These are phyloP conservation scores for Calephelis nemesis DNA, from an alignment of 1,140 invertebrate species.

Conservation along the genomic window DNA sequence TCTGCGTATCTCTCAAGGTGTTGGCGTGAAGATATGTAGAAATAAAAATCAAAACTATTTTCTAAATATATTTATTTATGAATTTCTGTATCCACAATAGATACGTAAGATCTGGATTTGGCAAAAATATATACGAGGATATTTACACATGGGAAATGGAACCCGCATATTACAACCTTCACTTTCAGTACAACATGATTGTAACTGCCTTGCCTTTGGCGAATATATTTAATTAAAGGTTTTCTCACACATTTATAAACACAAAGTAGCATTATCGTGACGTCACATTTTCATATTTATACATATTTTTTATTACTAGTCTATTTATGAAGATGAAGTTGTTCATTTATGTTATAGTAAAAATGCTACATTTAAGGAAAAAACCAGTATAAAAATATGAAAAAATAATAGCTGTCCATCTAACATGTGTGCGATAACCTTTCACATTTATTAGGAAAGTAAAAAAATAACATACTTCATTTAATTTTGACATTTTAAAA, in stretches of 20 bases:
- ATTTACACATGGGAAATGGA: slow-evolving; percentile 48
- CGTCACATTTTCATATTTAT: background rate
- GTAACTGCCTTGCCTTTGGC: background rate
- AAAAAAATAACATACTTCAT: slow-evolving; percentile 25
- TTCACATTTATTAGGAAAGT: slow-evolving; percentile 9
- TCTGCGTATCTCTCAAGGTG: too few relatives aligned
- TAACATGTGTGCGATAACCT: too few relatives aligned
- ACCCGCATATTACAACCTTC: slow-evolving; percentile 14
- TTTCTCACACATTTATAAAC: background rate
- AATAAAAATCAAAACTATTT: background rate
- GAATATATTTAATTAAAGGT: slow-evolving; percentile 6
- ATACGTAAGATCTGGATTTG: slow-evolving; percentile 58
- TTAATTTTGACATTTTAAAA: too few relatives aligned
- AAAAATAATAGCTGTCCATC: too few relatives aligned
- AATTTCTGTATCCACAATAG: slow-evolving; percentile 76
- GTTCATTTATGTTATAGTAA: too few relatives aligned
- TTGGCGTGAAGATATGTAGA: too few relatives aligned
- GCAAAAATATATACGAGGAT: slow-evolving; percentile 38
- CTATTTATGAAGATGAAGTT: too few relatives aligned
- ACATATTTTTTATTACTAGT: too few relatives aligned
- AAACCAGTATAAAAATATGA: too few relatives aligned
- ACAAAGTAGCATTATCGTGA: too few relatives aligned
- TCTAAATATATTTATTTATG: slow-evolving; percentile 69
- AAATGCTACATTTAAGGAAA: too few relatives aligned
- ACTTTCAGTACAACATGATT: background rate